Base-by-base conservation (phyloP, 2,797 vertebrate genomes). In the Centroberyx gerrardi region DNA sequence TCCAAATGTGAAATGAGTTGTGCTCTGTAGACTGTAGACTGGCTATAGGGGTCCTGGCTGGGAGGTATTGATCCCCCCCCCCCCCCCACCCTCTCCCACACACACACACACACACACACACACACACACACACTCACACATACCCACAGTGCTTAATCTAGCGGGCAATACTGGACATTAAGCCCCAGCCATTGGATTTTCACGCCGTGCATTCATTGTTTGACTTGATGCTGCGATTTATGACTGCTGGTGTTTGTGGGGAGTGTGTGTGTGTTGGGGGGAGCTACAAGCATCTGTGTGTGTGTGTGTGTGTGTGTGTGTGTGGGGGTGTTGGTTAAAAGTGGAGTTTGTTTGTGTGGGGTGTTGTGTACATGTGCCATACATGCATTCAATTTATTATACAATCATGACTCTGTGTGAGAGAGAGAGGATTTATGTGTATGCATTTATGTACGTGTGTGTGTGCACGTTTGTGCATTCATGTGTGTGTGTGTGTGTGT, bases 201-300 rank as follows among this genome's bases (percentile, higher is more conserved):
- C 81, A 87, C 74, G 63, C 73, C 2, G 62, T 63, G 78, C 74
- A 89, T 88, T 93, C 91, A 92, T 92, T 92, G 91, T 93, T 94
- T 91, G 81, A 92, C 87, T 87, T 88, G 88, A 91, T 89, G 84
- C 90, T 83, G 76, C 74, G 80, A 94, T 93, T 93, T 92, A 94
- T 92, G 86, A 87, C 68, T 60, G 54, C 7, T 51, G 29, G 56
- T 80, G 82, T 90, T 88, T 87, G 80, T 80, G 70, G 31, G 54
- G 48, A 63, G 17, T 48, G 63, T 33, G 63, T 53, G 9, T 52
- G 49, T 52, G 18, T 13, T 52, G 17, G 18, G 49, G 1, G 7
- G 49, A 33, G 48, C 42, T 46, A 4, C 44, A 46, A 4, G 13
- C 31, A 9, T 44, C 3, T 44, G 42, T 44, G 42, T 44, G 3